A percentile compares a stretch with the other conserved stretches of the same genome.
Conservation (phyloP, 2,113 vertebrate genomes). For the Proteles cristata region DNA sequence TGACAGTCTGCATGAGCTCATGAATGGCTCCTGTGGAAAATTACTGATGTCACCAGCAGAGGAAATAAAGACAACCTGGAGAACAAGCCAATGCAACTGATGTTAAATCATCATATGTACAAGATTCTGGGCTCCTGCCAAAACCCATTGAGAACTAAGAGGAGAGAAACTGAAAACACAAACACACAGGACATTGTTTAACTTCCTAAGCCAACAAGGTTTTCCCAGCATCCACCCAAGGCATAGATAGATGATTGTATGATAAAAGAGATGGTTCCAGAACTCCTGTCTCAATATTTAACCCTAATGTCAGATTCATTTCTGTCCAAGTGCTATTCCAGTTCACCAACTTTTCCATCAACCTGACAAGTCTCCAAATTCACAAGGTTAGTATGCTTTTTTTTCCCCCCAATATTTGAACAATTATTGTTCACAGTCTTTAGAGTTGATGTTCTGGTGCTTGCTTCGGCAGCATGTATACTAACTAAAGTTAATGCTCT, state of each 20-base stretch:
- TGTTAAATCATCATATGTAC: slow-evolving; percentile 22
- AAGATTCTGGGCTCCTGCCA: slow-evolving; percentile 28
- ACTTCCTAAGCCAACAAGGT: slow-evolving; percentile 9
- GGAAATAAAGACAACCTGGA: slow-evolving; percentile 2
- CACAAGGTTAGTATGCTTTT: background rate
- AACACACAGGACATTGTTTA: background rate
- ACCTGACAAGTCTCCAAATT: background rate
- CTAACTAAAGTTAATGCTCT: background rate
- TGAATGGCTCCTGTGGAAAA: slow-evolving; percentile 68
- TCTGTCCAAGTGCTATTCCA: background rate
- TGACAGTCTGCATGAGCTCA: background rate
- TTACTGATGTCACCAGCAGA: slow-evolving; percentile 48
- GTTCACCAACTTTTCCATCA: background rate
- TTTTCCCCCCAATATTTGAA: background rate
- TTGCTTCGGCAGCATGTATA: background rate
- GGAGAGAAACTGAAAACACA: slow-evolving; percentile 44
- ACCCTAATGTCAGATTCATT: background rate
- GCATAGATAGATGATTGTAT: background rate
- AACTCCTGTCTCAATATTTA: slow-evolving; percentile 5
- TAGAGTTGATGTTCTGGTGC: background rate
- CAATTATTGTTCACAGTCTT: background rate
- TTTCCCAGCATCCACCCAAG: background rate
- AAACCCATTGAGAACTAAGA: slow-evolving; percentile 4
- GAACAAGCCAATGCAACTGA: background rate
- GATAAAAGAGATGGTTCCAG: background rate